phyloP scores from a whole-genome alignment of 1,140 invertebrate species.

The Eufriesea mexicana region DNA sequence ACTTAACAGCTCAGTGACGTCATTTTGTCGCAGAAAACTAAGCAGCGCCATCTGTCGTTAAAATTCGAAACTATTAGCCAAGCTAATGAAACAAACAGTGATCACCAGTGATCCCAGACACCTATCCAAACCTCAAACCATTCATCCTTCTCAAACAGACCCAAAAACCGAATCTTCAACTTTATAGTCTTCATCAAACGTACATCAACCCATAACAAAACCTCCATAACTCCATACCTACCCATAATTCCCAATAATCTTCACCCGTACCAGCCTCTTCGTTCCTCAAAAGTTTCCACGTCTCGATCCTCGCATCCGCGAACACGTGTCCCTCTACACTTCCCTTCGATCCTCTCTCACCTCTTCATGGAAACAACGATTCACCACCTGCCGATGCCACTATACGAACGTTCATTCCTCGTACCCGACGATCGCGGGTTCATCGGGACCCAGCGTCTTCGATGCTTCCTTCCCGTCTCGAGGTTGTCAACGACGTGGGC shows the following conservation, averaged over 20 bases:
- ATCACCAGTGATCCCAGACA: too few species aligned
- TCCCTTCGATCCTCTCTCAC: neutral
- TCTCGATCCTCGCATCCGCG: constrained; percentile 28
- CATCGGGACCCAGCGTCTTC: neutral
- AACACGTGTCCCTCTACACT: neutral
- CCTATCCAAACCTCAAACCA: too few species aligned
- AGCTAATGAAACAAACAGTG: too few species aligned
- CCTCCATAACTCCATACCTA: constrained; percentile 9
- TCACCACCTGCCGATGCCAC: neutral
- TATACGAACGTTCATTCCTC: constrained; percentile 11
- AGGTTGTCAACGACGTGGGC: neutral
- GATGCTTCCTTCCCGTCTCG: neutral
- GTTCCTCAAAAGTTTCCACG: neutral
- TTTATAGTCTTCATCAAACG: too few species aligned
- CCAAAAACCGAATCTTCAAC: too few species aligned
- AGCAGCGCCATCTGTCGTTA: too few species aligned
- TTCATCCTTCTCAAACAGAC: too few species aligned
- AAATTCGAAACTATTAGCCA: too few species aligned
- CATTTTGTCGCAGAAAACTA: too few species aligned
- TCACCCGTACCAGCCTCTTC: neutral
- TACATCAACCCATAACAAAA: too few species aligned
- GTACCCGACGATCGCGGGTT: neutral
- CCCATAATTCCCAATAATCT: constrained; percentile 10
- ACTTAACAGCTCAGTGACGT: too few species aligned
- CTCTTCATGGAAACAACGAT: constrained; percentile 1